These are phyloP conservation scores for Synodontis membranacea DNA, from an alignment of 2,113 vertebrate species.

Conservation along the genomic window DNA sequence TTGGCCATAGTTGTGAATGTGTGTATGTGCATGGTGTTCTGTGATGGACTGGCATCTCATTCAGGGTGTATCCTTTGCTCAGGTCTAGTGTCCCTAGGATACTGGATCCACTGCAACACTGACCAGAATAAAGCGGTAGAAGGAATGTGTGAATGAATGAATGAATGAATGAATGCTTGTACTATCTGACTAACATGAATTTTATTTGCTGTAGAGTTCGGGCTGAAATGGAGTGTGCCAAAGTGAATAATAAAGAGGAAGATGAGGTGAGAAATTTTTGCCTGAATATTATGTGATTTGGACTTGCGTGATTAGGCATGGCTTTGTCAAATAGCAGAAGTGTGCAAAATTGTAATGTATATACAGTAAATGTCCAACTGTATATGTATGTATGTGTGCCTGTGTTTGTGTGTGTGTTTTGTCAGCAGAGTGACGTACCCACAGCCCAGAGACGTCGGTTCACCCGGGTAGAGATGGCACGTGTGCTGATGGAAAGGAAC, in stretches of 20 bases:
- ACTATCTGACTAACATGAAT: not conserved
- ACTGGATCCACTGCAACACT: not conserved
- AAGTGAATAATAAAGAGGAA: conserved; percentile 88
- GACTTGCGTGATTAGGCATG: not conserved
- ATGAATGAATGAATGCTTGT: not conserved
- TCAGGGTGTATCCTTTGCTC: not conserved
- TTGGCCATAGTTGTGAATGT: not conserved
- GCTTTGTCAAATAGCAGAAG: conserved; percentile 39
- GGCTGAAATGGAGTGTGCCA: conserved; percentile 81
- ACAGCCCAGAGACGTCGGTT: conserved; percentile 95
- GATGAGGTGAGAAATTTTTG: conserved; percentile 81
- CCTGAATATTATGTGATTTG: not conserved
- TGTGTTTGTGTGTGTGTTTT: not conserved
- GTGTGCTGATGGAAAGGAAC: conserved; percentile 97
- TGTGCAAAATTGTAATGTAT: not conserved
- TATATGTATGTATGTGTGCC: not conserved
- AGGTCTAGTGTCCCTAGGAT: not conserved
- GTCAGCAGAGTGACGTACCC: conserved; percentile 87
- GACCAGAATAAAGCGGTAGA: not conserved
- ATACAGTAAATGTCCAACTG: not conserved
- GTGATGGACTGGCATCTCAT: not conserved
- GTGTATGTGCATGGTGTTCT: not conserved
- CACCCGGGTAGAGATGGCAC: conserved; percentile 95
- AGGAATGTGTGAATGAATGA: not conserved
- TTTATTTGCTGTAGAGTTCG: conserved; percentile 76